A percentile compares a stretch with the other conserved stretches of the same genome.
phyloP scores from a whole-genome alignment of 2,888 invertebrate species.

The Caenorhabditis wallacei region DNA sequence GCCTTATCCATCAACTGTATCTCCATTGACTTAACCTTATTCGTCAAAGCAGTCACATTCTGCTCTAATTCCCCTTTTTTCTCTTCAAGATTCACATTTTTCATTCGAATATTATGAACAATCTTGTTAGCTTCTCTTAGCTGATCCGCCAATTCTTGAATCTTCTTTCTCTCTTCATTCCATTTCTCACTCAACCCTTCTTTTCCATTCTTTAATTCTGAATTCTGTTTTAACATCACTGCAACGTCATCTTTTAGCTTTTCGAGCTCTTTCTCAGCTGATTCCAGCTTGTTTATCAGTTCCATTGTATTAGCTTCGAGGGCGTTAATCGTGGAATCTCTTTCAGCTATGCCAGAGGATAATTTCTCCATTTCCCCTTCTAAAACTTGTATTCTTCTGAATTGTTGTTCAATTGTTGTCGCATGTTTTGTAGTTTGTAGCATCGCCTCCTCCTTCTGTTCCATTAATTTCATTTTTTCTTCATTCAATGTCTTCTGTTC shows the following conservation, averaged over 20 bases:
- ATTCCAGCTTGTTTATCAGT: slow-evolving; percentile 59
- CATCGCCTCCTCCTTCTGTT: slow-evolving; percentile 61
- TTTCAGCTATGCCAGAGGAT: slow-evolving; percentile 18
- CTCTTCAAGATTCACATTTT: slow-evolving; percentile 65
- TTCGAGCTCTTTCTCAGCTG: slow-evolving; percentile 42
- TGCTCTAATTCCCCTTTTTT: slow-evolving; percentile 66
- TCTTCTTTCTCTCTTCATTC: slow-evolving; percentile 59
- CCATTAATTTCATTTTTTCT: slow-evolving; percentile 59
- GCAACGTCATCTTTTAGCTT: slow-evolving; percentile 64
- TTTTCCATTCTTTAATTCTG: slow-evolving; percentile 61
- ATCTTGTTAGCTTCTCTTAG: slow-evolving; percentile 61
- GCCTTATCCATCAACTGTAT: slow-evolving; percentile 69
- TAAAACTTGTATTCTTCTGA: slow-evolving; percentile 18
- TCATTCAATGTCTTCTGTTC: slow-evolving; percentile 51
- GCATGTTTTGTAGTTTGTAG: slow-evolving; percentile 42
- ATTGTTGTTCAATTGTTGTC: slow-evolving; percentile 42
- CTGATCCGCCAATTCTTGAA: slow-evolving; percentile 64
- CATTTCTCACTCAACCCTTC: slow-evolving; percentile 51
- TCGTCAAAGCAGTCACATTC: slow-evolving; percentile 36
- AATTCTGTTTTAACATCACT: slow-evolving; percentile 60
- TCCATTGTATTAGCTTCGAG: slow-evolving; percentile 65
- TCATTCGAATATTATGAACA: slow-evolving; percentile 62
- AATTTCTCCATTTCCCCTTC: slow-evolving; percentile 50
- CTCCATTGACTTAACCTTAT: slow-evolving; percentile 64
- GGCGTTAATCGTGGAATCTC: slow-evolving; percentile 57